Evolutionary conservation across 2,113 vertebrate species (phyloP).

Genomic region (Pangasianodon hypophthalmus): DNA sequence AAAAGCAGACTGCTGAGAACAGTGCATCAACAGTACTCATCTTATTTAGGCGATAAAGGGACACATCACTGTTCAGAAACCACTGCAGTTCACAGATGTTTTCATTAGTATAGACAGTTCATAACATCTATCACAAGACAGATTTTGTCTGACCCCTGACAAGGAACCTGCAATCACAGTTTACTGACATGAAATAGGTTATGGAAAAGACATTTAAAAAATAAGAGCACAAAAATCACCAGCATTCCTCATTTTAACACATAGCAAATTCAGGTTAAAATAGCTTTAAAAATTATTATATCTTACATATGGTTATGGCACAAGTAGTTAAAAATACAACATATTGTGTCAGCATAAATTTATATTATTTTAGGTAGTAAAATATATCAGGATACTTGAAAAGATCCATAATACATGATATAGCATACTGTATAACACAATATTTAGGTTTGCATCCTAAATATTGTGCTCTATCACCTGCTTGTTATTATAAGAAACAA

Average conservation of each 20-base stretch:
- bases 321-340: neutral
- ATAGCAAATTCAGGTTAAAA: neutral
- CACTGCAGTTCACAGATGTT: neutral
- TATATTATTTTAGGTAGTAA: neutral
- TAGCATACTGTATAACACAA: neutral
- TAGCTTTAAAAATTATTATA: neutral
- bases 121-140: neutral
- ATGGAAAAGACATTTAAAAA: neutral
- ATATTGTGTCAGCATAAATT: neutral
- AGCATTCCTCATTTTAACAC: neutral
- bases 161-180: neutral
- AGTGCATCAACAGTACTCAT: neutral
- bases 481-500: neutral
- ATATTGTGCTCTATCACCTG: neutral
- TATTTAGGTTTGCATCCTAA: neutral
- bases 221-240: neutral
- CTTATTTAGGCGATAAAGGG: neutral
- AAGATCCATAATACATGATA: neutral
- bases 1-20: conserved; percentile 10
- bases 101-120: neutral
- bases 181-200: neutral
- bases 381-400: neutral
- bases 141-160: neutral
- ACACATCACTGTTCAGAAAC: neutral
- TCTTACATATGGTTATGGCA: neutral